Percentiles rank a stretch among this genome's conserved stretches.
Conservation (phyloP, 2,888 invertebrate genomes). For the Ophion slaviceki region DNA sequence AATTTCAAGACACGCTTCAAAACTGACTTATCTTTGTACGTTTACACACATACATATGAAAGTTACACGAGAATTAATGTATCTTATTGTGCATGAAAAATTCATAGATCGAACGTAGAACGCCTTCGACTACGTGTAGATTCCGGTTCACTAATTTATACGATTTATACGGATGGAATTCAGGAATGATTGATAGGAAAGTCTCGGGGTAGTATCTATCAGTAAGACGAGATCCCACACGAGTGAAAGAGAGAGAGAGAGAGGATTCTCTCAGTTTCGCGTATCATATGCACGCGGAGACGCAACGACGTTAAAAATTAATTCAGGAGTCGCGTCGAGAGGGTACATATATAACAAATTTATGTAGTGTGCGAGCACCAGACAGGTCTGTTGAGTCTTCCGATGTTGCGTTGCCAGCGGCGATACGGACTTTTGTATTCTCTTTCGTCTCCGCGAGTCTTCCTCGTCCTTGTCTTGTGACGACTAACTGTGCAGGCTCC, state of each 20-base stretch:
- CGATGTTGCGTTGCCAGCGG: conserved; percentile 52
- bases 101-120: conserved; percentile 33
- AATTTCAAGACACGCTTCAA: conserved; percentile 27
- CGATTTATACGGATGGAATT: conserved; percentile 50
- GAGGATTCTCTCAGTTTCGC: conserved; percentile 2
- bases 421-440: conserved; percentile 51
- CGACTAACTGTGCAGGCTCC: conserved; percentile 65
- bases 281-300: neutral
- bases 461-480: conserved; percentile 65
- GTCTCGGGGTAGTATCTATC: conserved; percentile 11
- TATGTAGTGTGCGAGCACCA: conserved; percentile 37
- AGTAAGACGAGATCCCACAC: neutral
- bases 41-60: conserved; percentile 34
- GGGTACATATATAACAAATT: conserved; percentile 1
- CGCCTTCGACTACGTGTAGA: conserved; percentile 11
- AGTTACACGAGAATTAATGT: conserved; percentile 47
- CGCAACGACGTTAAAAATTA: conserved; percentile 43
- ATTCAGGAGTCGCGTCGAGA: conserved; percentile 47
- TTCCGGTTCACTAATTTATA: conserved; percentile 51
- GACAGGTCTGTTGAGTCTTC: conserved; percentile 61
- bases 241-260: neutral
- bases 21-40: conserved; percentile 48
- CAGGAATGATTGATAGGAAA: conserved; percentile 56
- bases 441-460: conserved; percentile 48
- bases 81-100: conserved; percentile 50